Percentiles rank a stretch among this genome's conserved stretches.
Evolutionary conservation across 2,113 vertebrate genomes (phyloP).

Genomic region (Chaetura pelagica): DNA sequence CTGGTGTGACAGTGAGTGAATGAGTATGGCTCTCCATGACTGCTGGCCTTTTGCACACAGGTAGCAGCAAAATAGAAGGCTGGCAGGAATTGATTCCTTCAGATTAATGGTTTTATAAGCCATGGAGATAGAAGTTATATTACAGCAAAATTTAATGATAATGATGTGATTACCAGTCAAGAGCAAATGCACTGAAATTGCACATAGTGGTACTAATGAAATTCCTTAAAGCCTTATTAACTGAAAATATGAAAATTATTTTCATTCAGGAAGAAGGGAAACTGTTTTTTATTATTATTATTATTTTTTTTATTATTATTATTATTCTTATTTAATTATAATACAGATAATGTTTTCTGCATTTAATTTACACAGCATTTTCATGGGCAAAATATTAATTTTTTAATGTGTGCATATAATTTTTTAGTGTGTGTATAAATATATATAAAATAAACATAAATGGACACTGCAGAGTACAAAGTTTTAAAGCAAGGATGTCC

Average conservation of each 20-base stretch:
- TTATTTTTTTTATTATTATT: too few species aligned
- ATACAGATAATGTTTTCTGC: neutral
- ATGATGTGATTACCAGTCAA: constrained; percentile 12
- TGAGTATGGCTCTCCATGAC: accelerated
- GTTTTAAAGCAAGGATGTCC: constrained; percentile 21
- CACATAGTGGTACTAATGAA: neutral
- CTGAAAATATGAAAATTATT: constrained; percentile 20
- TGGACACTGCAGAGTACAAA: neutral
- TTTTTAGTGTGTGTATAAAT: neutral
- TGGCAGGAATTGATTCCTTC: neutral
- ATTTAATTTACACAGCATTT: constrained; percentile 24
- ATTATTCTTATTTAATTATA: neutral
- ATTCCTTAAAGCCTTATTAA: constrained; percentile 28
- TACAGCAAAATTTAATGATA: neutral
- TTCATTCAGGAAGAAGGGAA: neutral
- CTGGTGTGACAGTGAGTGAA: neutral
- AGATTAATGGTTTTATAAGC: neutral
- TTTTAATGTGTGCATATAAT: too few species aligned
- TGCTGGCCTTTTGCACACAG: neutral
- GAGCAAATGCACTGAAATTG: neutral
- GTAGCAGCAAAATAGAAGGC: neutral
- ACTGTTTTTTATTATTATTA: neutral
- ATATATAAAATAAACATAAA: neutral
- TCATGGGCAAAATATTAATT: neutral
- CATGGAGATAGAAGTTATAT: neutral